A percentile compares a stretch with the other conserved stretches of the same genome.
Evolutionary conservation across 92 coral and sea anemone genomes (phyloP).

Genomic region (Heteractis magnifica): DNA sequence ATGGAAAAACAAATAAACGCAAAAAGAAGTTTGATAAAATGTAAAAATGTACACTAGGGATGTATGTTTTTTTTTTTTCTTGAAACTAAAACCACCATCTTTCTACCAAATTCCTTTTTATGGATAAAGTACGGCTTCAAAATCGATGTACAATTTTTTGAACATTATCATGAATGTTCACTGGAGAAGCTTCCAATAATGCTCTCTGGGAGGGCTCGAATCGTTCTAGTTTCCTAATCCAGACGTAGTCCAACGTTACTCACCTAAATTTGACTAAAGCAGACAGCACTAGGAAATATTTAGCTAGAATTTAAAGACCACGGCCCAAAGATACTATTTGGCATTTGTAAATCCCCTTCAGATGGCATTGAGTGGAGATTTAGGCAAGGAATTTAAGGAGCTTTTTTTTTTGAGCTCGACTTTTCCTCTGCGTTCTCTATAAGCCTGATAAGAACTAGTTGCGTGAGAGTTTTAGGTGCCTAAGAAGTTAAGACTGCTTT

Average conservation of each 20-base stretch:
- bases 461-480: conserved; percentile 4
- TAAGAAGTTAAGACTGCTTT: conserved; percentile 20
- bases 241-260: not conserved
- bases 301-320: not conserved
- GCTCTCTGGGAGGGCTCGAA: too few relatives aligned
- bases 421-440: conserved; percentile 6
- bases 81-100: too few relatives aligned
- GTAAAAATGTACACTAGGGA: too few relatives aligned
- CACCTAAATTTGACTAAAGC: not conserved
- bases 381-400: not conserved
- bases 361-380: not conserved
- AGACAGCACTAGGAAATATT: not conserved
- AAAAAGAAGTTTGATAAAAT: too few relatives aligned
- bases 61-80: too few relatives aligned
- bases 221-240: too few relatives aligned
- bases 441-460: conserved; percentile 16
- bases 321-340: not conserved
- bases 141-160: too few relatives aligned
- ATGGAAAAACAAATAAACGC: too few relatives aligned
- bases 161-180: too few relatives aligned
- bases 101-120: too few relatives aligned
- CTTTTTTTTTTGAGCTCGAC: conserved; percentile 4
- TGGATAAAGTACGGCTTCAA: too few relatives aligned
- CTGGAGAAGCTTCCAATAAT: too few relatives aligned
- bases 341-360: not conserved